Evolutionary conservation across 2,797 vertebrate species (phyloP).

Genomic region (Halcyon badia): DNA sequence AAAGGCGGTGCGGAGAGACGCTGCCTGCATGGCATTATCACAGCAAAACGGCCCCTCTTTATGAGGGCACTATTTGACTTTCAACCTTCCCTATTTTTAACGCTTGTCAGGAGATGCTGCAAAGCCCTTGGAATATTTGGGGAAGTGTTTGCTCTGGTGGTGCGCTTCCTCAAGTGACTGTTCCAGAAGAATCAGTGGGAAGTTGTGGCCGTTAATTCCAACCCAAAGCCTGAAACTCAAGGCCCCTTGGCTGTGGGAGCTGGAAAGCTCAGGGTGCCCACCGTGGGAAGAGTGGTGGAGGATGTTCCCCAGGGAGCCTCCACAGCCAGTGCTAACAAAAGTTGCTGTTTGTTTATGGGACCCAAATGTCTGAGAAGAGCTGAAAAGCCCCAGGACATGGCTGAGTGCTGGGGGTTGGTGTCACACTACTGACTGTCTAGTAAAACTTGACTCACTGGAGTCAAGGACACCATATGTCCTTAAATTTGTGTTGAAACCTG

Average conservation of each 20-base stretch:
- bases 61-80: not conserved
- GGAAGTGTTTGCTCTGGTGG: not conserved
- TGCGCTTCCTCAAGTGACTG: not conserved
- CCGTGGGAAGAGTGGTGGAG: not conserved
- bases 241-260: not conserved
- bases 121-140: not conserved
- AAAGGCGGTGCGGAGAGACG: accelerated
- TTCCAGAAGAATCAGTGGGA: not conserved
- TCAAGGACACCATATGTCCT: conserved; percentile 33
- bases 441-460: not conserved
- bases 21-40: not conserved
- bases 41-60: not conserved
- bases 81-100: not conserved
- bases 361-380: conserved; percentile 28
- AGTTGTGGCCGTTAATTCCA: not conserved
- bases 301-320: not conserved
- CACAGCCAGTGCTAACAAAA: not conserved
- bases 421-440: not conserved
- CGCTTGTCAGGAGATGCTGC: not conserved
- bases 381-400: not conserved
- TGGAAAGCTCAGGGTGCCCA: not conserved
- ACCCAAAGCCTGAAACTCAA: not conserved
- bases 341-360: not conserved
- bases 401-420: not conserved
- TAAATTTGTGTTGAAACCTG: not conserved